Conservation (phyloP, 35 echinoderm and acorn worm species). For the Nesometra sesokonis region DNA sequence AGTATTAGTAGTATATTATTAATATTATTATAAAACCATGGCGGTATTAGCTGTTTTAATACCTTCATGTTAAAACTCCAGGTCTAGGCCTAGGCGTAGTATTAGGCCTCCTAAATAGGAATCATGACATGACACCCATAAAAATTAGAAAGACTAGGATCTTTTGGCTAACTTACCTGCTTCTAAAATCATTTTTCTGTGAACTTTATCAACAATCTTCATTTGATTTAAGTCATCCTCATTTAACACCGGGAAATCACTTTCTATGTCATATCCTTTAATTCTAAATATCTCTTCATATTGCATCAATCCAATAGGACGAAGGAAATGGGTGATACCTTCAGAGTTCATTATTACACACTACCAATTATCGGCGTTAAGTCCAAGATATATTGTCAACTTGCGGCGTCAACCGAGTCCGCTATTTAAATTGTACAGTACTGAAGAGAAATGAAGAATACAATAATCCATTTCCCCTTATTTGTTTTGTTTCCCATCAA, state of each 20-base stretch:
- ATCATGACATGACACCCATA: no score
- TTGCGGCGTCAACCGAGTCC: no score
- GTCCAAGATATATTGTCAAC: no score
- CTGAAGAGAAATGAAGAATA: not conserved
- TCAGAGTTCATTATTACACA: constrained; percentile 39
- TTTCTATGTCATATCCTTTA: constrained; percentile 72
- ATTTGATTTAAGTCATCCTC: constrained; percentile 43
- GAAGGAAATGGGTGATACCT: constrained; percentile 55
- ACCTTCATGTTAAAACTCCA: no score
- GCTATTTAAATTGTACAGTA: not conserved
- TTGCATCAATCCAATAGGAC: constrained; percentile 57
- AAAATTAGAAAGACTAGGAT: no score
- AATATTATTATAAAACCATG: no score
- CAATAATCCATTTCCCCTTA: not conserved
- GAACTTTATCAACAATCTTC: constrained; percentile 32
- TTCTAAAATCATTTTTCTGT: constrained; percentile 44
- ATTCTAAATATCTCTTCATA: constrained; percentile 64
- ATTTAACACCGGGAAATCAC: constrained; percentile 37
- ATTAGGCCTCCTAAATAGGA: no score
- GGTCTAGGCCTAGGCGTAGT: no score
- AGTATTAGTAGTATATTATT: no score
- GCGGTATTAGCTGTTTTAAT: no score
- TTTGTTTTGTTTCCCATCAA: not conserved
- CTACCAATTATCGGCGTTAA: no score
- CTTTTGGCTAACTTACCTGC: no score